Conservation (phyloP, 1,140 invertebrate species). For the Sarcophaga bullata region DNA sequence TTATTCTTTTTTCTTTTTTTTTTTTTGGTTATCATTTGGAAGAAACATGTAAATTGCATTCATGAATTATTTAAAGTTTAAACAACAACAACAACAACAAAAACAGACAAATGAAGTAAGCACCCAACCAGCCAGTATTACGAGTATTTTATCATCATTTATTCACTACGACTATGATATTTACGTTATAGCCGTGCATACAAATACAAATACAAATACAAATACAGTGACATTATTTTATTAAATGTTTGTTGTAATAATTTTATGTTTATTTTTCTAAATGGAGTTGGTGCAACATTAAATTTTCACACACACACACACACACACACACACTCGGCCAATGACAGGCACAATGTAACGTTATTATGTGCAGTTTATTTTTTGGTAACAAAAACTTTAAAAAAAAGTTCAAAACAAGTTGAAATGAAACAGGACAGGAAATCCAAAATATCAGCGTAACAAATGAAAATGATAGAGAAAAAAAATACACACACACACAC, state of each 20-base stretch:
- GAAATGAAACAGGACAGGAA: too few species aligned
- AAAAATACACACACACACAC: too few species aligned
- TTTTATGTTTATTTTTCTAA: constrained; percentile 31
- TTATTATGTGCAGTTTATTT: too few species aligned
- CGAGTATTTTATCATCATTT: constrained; percentile 8
- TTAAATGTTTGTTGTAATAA: not conserved
- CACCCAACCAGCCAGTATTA: too few species aligned
- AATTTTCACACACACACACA: not conserved
- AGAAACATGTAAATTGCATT: constrained; percentile 33
- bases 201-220: too few species aligned
- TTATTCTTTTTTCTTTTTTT: too few species aligned
- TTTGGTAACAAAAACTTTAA: too few species aligned
- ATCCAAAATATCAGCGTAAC: too few species aligned
- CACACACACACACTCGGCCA: not conserved
- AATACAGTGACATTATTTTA: not conserved
- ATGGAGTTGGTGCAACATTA: constrained; percentile 21
- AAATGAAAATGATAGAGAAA: too few species aligned
- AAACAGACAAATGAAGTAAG: too few species aligned
- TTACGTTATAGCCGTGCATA: not conserved
- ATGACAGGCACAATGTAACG: too few species aligned
- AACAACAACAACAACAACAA: constrained; percentile 27
- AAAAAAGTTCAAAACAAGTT: too few species aligned
- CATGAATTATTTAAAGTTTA: constrained; percentile 34
- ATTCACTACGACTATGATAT: not conserved
- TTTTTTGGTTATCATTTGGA: not conserved